Base-by-base conservation (phyloP, 2,797 vertebrate species). In the Danio jaintianensis region DNA sequence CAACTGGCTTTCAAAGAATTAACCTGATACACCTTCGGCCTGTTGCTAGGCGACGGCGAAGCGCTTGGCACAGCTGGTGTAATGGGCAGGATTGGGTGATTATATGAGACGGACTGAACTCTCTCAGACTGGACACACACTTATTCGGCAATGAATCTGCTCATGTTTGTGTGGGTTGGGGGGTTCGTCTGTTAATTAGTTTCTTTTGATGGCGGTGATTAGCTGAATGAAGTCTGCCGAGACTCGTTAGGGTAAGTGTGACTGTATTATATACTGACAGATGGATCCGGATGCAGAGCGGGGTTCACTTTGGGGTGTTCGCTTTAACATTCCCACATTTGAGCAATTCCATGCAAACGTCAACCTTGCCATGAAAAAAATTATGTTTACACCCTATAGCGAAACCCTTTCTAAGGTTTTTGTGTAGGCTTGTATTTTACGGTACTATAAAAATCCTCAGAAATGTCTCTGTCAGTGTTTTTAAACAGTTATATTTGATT, bases 11-110 rank as follows among this genome's bases (percentile, higher is more conserved):
- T 86, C 85, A 88, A 92, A 83, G 90, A 90, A 92, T 94, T 93
- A 94, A 92, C 91, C 89, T 90, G 89, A 87, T 90, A 90, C 89
- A 91, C 91, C 90, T 93, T 90, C 84, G 81, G 43, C 86, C 88
- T 91, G 93, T 94, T 94, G 92, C 94, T 92, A 91, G 87, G 92
- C 92, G 93, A 93, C 93, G 68, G 66, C 66, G 64, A 61, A 82
- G 88, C 83, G 85, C 89, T 89, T 87, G 85, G 84, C 85, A 63
- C 85, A 72, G 84, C 78, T 77, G 82, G 82, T 88, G 88, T 87
- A 90, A 92, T 90, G 88, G 91, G 78, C 80, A 47, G 76, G 80
- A 86, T 62, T 83, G 83, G 83, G 56, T 85, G 80, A 86, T 82
- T 85, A 83, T 86, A 84, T 43, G 20, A 61, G 48, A 45, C 7